Evolutionary conservation across 2,113 vertebrate genomes (phyloP).

Genomic region (Albula goreensis): DNA sequence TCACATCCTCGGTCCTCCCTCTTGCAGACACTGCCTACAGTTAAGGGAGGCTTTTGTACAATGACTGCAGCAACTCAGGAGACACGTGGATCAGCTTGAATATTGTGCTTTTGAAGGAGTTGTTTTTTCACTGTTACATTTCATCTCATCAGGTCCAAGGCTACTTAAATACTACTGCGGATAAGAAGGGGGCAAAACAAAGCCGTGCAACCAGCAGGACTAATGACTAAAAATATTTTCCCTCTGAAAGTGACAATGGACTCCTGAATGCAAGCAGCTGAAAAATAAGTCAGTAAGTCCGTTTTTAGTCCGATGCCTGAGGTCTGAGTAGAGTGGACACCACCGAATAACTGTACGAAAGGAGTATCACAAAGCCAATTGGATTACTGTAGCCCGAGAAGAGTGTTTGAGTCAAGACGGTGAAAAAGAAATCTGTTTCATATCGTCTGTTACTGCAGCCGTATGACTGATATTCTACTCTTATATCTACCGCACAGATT

Average conservation of each 20-base stretch:
- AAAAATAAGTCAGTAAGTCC: not conserved
- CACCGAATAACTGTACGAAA: not conserved
- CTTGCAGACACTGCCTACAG: not conserved
- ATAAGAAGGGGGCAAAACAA: not conserved
- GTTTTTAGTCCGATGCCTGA: not conserved
- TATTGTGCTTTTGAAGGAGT: not conserved
- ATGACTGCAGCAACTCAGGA: not conserved
- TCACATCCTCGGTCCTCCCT: not conserved
- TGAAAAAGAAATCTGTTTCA: not conserved
- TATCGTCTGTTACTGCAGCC: not conserved
- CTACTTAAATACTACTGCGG: not conserved
- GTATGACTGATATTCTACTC: not conserved
- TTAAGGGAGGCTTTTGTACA: not conserved
- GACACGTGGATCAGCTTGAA: not conserved
- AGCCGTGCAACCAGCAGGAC: not conserved
- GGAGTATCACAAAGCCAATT: not conserved
- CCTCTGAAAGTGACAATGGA: not conserved
- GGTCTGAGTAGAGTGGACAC: not conserved
- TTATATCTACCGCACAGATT: not conserved
- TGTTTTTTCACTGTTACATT: not conserved
- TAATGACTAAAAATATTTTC: not conserved
- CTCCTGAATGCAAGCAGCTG: not conserved
- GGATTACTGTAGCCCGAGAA: not conserved
- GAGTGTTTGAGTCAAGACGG: not conserved
- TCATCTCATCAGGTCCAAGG: not conserved